phyloP scores from a whole-genome alignment of 1,140 invertebrate genomes.

The Octopus bimaculoides region DNA sequence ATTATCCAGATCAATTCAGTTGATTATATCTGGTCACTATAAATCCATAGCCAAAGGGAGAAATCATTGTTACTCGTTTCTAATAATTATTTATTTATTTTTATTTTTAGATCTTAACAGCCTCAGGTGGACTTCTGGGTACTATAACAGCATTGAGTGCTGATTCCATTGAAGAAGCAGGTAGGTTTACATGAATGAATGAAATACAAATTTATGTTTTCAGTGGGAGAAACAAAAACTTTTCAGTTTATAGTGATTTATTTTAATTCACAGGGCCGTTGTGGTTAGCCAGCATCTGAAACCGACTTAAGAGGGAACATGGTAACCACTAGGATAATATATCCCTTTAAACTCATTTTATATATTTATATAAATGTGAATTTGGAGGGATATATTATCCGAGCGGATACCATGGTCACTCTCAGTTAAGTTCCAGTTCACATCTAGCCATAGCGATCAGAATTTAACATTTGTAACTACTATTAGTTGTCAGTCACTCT shows the following conservation, averaged over 20 bases:
- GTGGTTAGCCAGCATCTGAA: background rate
- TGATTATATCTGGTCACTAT: too few relatives aligned
- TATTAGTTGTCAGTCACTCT: too few relatives aligned
- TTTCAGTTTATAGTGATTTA: background rate
- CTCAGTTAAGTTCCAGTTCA: too few relatives aligned
- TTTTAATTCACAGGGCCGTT: background rate
- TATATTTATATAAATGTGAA: too few relatives aligned
- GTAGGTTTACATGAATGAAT: slow-evolving; percentile 53
- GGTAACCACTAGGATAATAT: background rate
- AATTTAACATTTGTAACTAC: too few relatives aligned
- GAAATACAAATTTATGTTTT: too few relatives aligned
- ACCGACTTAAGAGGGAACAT: background rate
- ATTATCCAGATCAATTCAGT: too few relatives aligned
- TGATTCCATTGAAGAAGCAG: slow-evolving; percentile 74
- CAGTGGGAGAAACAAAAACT: background rate
- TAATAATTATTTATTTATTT: slow-evolving; percentile 12
- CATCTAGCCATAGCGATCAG: too few relatives aligned
- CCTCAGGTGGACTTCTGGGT: slow-evolving; percentile 81
- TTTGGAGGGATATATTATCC: too few relatives aligned
- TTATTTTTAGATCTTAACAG: slow-evolving; percentile 72
- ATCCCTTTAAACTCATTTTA: too few relatives aligned
- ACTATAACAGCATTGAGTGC: slow-evolving; percentile 80
- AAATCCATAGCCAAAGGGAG: too few relatives aligned
- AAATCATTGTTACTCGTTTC: background rate
- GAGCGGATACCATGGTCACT: too few relatives aligned